phyloP scores from a whole-genome alignment of 2,113 vertebrate genomes.

The Charadrius vociferus region DNA sequence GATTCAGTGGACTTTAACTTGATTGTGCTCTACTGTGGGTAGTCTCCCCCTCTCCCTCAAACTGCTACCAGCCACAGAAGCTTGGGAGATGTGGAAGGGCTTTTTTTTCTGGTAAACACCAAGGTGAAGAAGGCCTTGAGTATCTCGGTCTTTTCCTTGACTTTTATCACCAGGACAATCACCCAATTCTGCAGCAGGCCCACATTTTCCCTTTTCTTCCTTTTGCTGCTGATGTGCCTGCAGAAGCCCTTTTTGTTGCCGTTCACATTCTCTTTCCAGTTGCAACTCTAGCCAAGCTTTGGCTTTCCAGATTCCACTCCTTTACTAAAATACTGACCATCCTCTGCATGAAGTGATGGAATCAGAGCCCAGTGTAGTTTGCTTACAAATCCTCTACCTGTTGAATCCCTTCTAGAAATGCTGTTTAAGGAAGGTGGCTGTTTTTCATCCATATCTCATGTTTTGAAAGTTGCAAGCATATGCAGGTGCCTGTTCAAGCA shows the following conservation, averaged over 20 bases:
- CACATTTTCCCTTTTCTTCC: not conserved
- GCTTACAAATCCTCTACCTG: not conserved
- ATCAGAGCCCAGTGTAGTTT: not conserved
- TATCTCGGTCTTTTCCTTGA: not conserved
- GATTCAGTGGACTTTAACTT: not conserved
- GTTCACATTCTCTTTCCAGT: not conserved
- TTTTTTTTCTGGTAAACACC: not conserved
- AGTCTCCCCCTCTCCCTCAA: not conserved
- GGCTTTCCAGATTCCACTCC: not conserved
- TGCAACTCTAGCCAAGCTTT: not conserved
- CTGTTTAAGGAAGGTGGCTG: not conserved
- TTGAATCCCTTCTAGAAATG: not conserved
- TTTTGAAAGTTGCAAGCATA: not conserved
- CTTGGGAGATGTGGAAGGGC: not conserved
- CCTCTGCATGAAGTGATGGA: not conserved
- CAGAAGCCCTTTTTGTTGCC: not conserved
- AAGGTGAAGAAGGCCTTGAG: not conserved
- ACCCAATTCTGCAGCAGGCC: not conserved
- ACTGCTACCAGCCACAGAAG: not conserved
- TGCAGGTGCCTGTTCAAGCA: not conserved
- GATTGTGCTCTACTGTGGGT: not conserved
- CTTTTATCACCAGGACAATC: not conserved
- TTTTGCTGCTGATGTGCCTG: not conserved
- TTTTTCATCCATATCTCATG: not conserved
- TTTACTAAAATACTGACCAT: not conserved